A percentile compares a stretch with the other conserved stretches of the same genome.
phyloP scores from a whole-genome alignment of 1,140 invertebrate genomes.

The Mycetomoellerius zeteki region DNA sequence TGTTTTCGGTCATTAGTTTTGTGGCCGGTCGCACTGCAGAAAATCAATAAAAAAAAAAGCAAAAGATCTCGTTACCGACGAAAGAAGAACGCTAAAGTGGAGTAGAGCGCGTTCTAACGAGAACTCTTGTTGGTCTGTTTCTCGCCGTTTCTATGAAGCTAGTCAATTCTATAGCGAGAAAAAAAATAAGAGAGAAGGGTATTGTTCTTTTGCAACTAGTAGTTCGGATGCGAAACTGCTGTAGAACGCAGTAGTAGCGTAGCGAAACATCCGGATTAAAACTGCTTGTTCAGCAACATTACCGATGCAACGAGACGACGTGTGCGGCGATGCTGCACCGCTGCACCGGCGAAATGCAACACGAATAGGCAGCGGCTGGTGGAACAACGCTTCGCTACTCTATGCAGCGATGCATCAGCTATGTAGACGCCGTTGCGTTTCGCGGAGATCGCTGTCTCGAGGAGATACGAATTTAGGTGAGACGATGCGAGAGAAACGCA shows the following conservation, averaged over 20 bases:
- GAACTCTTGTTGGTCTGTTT: not conserved
- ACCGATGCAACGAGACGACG: conserved; percentile 50
- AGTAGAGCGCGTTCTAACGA: not conserved
- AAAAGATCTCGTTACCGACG: not conserved
- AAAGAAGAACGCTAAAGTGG: not conserved
- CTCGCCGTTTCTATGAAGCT: not conserved
- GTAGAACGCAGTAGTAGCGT: not conserved
- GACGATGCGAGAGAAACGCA: conserved; percentile 38
- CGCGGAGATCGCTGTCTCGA: conserved; percentile 50
- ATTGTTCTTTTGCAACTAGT: not conserved
- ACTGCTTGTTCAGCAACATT: conserved; percentile 51
- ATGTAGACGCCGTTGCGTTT: conserved; percentile 43
- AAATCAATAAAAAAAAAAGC: not conserved
- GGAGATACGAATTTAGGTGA: conserved; percentile 44
- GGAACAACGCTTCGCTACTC: conserved; percentile 21
- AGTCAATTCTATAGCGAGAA: not conserved
- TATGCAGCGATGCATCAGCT: conserved; percentile 4
- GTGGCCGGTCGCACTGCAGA: too few relatives aligned
- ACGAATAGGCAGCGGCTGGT: conserved; percentile 15
- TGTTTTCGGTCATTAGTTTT: not conserved
- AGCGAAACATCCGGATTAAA: conserved; percentile 40
- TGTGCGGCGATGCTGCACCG: conserved; percentile 21
- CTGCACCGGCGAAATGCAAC: conserved; percentile 42
- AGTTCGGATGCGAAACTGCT: not conserved
- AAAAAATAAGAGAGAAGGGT: not conserved